Conservation (phyloP, 2,113 vertebrate species). For the Esox niger region DNA sequence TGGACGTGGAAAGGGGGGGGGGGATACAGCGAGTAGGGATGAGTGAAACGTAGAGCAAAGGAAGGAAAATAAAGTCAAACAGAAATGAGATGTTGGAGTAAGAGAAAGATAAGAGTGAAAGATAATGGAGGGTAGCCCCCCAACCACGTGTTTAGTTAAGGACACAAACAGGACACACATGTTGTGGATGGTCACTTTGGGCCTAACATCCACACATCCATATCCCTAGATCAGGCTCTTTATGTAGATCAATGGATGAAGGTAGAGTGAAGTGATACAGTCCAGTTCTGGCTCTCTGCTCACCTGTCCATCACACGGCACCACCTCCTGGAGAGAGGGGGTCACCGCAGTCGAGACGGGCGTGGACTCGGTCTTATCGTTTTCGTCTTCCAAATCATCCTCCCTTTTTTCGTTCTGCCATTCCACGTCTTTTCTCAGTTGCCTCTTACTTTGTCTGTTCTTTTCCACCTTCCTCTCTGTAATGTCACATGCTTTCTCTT, state of each 20-base stretch:
- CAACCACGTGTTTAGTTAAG: background rate
- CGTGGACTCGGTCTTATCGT: constrained; percentile 57
- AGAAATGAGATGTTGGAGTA: background rate
- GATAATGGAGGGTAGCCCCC: background rate
- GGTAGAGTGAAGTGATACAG: background rate
- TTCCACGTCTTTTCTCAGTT: constrained; percentile 53
- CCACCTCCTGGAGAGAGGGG: constrained; percentile 62
- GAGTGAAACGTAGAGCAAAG: background rate
- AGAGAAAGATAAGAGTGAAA: background rate
- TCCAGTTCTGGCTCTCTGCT: constrained; percentile 4
- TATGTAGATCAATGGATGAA: too few species aligned
- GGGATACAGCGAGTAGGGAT: background rate
- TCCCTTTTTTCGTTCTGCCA: constrained; percentile 37
- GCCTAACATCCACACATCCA: too few species aligned
- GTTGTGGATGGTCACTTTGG: background rate
- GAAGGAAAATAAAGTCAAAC: background rate
- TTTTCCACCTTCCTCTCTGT: constrained; percentile 43
- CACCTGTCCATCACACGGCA: constrained; percentile 65
- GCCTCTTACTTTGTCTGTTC: constrained; percentile 63
- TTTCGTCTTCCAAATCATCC: constrained; percentile 58
- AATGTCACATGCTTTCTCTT: constrained; percentile 33
- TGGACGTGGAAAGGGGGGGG: constrained; percentile 1
- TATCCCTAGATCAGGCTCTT: too few species aligned
- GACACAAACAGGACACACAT: background rate
- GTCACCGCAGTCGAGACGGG: constrained; percentile 52